These are phyloP conservation scores for Dione vanillae DNA, from an alignment of 2,888 invertebrate genomes.

Conservation along the genomic window DNA sequence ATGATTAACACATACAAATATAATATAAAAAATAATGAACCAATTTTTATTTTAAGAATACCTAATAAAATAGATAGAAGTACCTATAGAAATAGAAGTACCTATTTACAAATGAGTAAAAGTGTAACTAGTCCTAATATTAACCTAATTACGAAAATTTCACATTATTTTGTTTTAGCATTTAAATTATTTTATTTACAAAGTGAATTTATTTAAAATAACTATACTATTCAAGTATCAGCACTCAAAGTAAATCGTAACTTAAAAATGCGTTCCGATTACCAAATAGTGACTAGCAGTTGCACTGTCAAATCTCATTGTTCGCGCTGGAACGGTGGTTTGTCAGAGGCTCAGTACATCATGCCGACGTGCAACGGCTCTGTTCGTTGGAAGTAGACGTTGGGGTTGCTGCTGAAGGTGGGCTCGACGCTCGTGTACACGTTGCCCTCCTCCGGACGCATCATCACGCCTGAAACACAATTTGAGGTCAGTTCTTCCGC, in stretches of 20 bases:
- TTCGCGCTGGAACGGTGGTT: conserved; percentile 78
- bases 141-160: not conserved
- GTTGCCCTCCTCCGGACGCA: conserved; percentile 92
- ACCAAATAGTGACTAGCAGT: conserved; percentile 53
- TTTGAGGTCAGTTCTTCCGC: conserved; percentile 25
- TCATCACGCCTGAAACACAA: conserved; percentile 86
- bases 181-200: conserved; percentile 6
- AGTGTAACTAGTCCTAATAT: not conserved
- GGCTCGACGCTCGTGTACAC: conserved; percentile 93
- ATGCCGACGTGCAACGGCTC: conserved; percentile 93
- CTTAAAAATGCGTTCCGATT: conserved; percentile 38
- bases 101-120: not conserved
- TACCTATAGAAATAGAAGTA: no score
- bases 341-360: conserved; percentile 90
- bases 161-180: not conserved
- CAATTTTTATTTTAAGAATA: no score
- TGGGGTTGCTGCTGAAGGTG: conserved; percentile 94
- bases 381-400: conserved; percentile 94
- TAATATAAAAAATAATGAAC: no score
- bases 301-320: conserved; percentile 79
- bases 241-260: not conserved
- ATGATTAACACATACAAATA: no score
- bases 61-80: no score
- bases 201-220: not conserved
- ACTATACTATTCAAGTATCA: not conserved